A percentile compares a stretch with the other conserved stretches of the same genome.
These are phyloP conservation scores for Ormyrus nitidulus DNA, from an alignment of 2,888 invertebrate species.

Conservation along the genomic window DNA sequence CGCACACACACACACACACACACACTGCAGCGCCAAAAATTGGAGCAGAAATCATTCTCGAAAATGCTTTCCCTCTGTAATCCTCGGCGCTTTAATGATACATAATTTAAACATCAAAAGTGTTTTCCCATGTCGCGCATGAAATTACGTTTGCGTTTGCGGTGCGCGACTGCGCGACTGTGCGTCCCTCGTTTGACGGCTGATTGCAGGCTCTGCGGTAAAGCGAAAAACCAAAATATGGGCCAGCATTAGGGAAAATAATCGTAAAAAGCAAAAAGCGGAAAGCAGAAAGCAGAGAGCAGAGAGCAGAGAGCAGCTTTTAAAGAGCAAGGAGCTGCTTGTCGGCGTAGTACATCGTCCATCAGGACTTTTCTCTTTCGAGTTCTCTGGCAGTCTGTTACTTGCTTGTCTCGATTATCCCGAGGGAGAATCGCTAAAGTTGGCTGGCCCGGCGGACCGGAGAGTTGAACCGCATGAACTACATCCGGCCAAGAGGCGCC, in stretches of 20 bases:
- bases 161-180: too few species aligned
- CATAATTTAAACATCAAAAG: conserved; percentile 50
- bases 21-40: too few species aligned
- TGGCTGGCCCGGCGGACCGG: conserved; percentile 15
- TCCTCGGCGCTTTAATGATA: background rate
- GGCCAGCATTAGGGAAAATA: background rate
- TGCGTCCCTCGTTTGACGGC: background rate
- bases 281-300: background rate
- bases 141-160: too few species aligned
- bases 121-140: conserved; percentile 32
- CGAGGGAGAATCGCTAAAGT: conserved; percentile 55
- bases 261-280: conserved; percentile 36
- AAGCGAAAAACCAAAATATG: background rate
- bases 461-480: conserved; percentile 51
- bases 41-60: background rate
- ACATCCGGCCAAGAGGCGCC: conserved; percentile 52
- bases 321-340: conserved; percentile 48
- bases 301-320: conserved; percentile 56
- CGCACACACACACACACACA: too few species aligned
- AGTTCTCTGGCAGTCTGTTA: background rate
- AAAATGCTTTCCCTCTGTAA: background rate
- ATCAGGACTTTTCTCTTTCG: conserved; percentile 23
- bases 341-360: conserved; percentile 28
- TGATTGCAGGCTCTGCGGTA: background rate
- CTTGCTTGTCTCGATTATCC: conserved; percentile 61